phyloP scores from a whole-genome alignment of 2,888 invertebrate species.

The Biston betularia region DNA sequence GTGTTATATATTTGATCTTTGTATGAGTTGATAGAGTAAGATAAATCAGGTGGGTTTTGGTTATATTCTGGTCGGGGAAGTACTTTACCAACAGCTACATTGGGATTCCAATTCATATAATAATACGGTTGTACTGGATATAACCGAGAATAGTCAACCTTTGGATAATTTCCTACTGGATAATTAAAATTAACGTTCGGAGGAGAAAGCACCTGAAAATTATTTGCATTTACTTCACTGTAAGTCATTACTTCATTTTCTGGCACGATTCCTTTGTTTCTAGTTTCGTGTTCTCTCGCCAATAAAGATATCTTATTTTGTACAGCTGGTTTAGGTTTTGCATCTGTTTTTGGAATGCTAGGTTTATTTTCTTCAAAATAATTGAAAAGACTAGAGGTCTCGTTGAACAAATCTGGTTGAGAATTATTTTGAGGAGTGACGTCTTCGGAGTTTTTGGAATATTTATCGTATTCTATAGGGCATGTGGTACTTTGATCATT shows the following conservation, averaged over 20 bases:
- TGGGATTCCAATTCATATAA: slow-evolving; percentile 39
- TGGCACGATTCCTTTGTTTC: slow-evolving; percentile 34
- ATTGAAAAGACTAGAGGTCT: slow-evolving; percentile 66
- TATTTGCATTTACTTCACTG: slow-evolving; percentile 25
- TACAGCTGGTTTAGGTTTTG: slow-evolving; percentile 1
- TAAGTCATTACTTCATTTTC: slow-evolving; percentile 20
- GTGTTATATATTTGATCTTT: slow-evolving; percentile 5
- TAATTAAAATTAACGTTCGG: slow-evolving; percentile 22
- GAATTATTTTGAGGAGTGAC: slow-evolving; percentile 45
- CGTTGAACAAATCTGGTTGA: slow-evolving; percentile 59
- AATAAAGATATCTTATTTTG: slow-evolving; percentile 33
- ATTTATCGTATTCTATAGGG: slow-evolving; percentile 42
- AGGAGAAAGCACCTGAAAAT: slow-evolving; percentile 29
- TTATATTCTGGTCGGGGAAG: slow-evolving; percentile 29
- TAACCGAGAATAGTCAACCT: slow-evolving; percentile 12
- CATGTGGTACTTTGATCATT: slow-evolving; percentile 50
- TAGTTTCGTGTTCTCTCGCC: slow-evolving; percentile 37
- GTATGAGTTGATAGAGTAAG: slow-evolving; percentile 15
- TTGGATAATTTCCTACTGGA: slow-evolving; percentile 19
- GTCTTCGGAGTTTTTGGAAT: slow-evolving; percentile 49
- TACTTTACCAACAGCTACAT: slow-evolving; percentile 32
- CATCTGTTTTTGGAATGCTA: slow-evolving; percentile 11
- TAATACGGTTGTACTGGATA: slow-evolving; percentile 21
- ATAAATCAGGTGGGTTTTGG: background rate
- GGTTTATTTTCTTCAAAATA: slow-evolving; percentile 45